Evolutionary conservation across 2,113 vertebrate genomes (phyloP).

Genomic region (Grallaria varia): DNA sequence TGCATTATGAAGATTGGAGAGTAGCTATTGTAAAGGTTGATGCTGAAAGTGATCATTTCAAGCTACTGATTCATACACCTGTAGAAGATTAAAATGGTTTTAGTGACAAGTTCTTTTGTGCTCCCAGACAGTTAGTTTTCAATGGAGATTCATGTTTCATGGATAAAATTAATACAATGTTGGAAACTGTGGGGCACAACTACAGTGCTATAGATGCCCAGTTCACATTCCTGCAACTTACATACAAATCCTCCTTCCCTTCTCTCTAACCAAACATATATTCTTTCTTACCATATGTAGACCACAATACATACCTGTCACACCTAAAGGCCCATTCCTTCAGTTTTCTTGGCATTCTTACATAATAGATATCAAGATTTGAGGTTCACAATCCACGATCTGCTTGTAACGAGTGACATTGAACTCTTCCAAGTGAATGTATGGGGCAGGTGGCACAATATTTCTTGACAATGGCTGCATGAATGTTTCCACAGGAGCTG

Average conservation of each 20-base stretch:
- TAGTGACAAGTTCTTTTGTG: background rate
- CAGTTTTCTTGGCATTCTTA: background rate
- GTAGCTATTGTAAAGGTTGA: background rate
- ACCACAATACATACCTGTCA: background rate
- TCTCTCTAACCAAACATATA: background rate
- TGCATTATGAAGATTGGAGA: background rate
- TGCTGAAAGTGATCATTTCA: background rate
- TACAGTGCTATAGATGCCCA: background rate
- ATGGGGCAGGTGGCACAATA: background rate
- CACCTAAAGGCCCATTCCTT: background rate
- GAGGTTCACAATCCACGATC: fast-evolving
- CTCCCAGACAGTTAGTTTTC: background rate
- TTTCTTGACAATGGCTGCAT: background rate
- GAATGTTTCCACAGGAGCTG: background rate
- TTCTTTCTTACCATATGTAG: background rate
- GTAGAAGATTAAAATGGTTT: background rate
- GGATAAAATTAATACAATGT: background rate
- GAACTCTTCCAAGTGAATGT: background rate
- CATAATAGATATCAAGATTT: background rate
- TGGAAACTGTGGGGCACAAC: background rate
- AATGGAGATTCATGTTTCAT: background rate
- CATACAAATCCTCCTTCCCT: background rate
- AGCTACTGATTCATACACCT: background rate
- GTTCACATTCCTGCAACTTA: background rate
- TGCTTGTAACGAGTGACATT: fast-evolving